Conservation (phyloP, 1,140 invertebrate species). For the Elymnias hypermnestra region DNA sequence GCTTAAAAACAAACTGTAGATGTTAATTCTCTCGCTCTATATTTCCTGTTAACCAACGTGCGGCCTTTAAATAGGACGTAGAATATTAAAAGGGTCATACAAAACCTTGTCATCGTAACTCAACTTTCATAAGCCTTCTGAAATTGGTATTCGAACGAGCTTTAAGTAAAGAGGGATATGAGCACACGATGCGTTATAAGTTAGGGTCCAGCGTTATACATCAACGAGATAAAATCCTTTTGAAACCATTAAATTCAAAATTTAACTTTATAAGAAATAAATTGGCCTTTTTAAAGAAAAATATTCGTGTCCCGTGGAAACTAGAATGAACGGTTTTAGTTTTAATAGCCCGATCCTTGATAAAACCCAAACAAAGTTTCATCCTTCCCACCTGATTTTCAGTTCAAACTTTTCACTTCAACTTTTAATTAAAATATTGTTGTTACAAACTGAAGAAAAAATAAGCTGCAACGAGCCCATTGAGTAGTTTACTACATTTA, state of each 20-base stretch:
- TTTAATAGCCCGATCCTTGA: background rate
- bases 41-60: too few species aligned
- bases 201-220: too few species aligned
- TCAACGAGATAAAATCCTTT: too few species aligned
- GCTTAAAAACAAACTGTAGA: too few species aligned
- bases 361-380: background rate
- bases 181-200: slow-evolving; percentile 1
- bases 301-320: background rate
- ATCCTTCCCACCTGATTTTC: background rate
- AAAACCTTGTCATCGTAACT: slow-evolving; percentile 6
- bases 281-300: background rate
- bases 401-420: background rate
- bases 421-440: slow-evolving; percentile 1
- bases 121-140: slow-evolving; percentile 10
- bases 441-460: background rate
- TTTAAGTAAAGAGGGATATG: slow-evolving; percentile 16
- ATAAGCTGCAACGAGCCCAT: too few species aligned
- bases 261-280: background rate
- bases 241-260: too few species aligned
- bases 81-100: background rate
- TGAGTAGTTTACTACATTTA: too few species aligned
- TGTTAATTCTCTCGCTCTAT: too few species aligned
- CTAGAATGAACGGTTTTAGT: slow-evolving; percentile 1
- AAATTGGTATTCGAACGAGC: slow-evolving; percentile 14
- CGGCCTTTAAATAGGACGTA: background rate